Base-by-base conservation (phyloP, 2,113 vertebrate species). In the Scalopus aquaticus region DNA sequence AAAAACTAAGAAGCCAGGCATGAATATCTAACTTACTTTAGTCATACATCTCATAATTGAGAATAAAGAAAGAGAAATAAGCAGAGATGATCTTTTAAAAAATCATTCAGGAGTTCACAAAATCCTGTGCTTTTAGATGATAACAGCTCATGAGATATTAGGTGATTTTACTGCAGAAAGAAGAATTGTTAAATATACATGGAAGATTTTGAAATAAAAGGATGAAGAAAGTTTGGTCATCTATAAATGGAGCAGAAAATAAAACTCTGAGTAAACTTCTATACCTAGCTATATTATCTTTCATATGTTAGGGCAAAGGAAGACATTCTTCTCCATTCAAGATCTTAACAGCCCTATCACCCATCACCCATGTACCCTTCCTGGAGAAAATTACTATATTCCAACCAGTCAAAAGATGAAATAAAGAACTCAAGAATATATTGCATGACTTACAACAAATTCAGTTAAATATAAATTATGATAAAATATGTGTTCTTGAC, bases 331-430 rank as follows among this genome's bases (percentile, higher is more conserved):
- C 11, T 32, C 1, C 2, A 37, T 67, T 49, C 11, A 65, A 60
- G 5, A 39, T 39, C 39, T 26, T n/a, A 62, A 56, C 26, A 87
- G n/a, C 5, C n/a, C 4, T 5, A 22, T 8, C 2, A 28, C 8
- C 24, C 17, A 22, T 8, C 2, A 28, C 8, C 24, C 17, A 58
- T 17, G 2, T 24, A 16, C 16, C 0, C 4, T 22, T 39, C 11
- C 17, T 65, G 24, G 70, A 73, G 49, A 86, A 37, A 51, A 46
- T 2, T 35, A 81, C 39, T 13, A 58, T 37, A 35, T 26, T 5
- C 35, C 1, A 69, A 5, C 9, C 32, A 39, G 74, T 24, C 37
- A 49, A 80, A 90, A 73, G 44, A 65, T 30, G 4, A 78, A 90
- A 62, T 35, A 54, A 51, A 77, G 46, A 60, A 56, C 15, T 39